phyloP scores from a whole-genome alignment of 2,113 vertebrate species.

The Merops nubicus region DNA sequence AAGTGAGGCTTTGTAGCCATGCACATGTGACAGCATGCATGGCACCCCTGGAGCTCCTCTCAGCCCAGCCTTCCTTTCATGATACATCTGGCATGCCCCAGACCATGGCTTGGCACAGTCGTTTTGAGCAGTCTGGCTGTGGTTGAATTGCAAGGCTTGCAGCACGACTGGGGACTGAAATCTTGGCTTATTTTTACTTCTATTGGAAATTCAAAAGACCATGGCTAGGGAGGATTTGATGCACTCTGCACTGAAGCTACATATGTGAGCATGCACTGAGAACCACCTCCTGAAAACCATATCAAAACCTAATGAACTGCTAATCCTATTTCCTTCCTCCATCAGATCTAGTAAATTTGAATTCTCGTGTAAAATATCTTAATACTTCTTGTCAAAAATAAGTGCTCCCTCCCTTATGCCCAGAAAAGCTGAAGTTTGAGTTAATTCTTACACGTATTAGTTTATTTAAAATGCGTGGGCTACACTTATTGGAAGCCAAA shows the following conservation, averaged over 20 bases:
- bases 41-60: background rate
- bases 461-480: background rate
- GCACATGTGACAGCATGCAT: background rate
- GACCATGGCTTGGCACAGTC: background rate
- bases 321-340: background rate
- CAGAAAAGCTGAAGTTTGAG: background rate
- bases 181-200: background rate
- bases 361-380: fast-evolving
- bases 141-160: background rate
- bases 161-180: background rate
- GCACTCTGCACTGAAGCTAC: background rate
- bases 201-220: background rate
- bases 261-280: fast-evolving
- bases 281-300: background rate
- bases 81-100: background rate
- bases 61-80: background rate
- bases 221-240: background rate
- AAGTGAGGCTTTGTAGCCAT: slow-evolving; percentile 7
- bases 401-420: background rate
- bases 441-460: fast-evolving
- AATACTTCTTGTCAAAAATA: background rate
- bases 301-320: background rate
- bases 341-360: fast-evolving
- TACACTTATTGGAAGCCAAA: background rate
- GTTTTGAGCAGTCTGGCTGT: background rate